Conservation (phyloP, 1,140 invertebrate genomes). For the Chymomyza costata region DNA sequence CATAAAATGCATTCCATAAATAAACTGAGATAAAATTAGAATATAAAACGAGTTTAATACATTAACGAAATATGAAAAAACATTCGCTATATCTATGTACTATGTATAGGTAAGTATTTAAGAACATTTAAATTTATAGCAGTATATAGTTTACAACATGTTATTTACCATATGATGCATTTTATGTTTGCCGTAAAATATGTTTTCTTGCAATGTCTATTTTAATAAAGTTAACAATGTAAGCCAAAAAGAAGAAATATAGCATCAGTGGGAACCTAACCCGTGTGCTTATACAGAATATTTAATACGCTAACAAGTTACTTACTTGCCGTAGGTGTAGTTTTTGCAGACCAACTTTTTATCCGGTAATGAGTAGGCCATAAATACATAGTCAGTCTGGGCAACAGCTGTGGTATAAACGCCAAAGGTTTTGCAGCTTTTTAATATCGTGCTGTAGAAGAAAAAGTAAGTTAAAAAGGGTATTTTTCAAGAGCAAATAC, state of each 20-base stretch:
- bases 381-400: slow-evolving; percentile 57
- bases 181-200: slow-evolving; percentile 74
- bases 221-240: slow-evolving; percentile 18
- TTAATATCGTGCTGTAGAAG: slow-evolving; percentile 39
- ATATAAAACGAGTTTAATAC: no score
- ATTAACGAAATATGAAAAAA: slow-evolving; percentile 9
- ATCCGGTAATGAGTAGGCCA: slow-evolving; percentile 53
- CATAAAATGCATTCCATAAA: slow-evolving; percentile 35
- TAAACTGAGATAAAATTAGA: no score
- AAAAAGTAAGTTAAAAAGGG: slow-evolving; percentile 1
- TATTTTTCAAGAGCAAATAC: no score
- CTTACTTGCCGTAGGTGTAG: slow-evolving; percentile 61
- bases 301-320: slow-evolving; percentile 4
- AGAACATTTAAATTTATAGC: slow-evolving; percentile 41
- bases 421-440: slow-evolving; percentile 52
- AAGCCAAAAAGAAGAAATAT: slow-evolving; percentile 54
- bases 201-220: slow-evolving; percentile 74
- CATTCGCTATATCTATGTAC: no score
- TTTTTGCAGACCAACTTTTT: slow-evolving; percentile 59
- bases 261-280: slow-evolving; percentile 19
- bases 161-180: slow-evolving; percentile 74
- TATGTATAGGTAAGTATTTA: no score
- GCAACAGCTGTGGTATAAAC: slow-evolving; percentile 58
- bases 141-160: slow-evolving; percentile 39
- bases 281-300: slow-evolving; percentile 3